phyloP scores from a whole-genome alignment of 1,140 invertebrate genomes.

The Drosophila repletoides region DNA sequence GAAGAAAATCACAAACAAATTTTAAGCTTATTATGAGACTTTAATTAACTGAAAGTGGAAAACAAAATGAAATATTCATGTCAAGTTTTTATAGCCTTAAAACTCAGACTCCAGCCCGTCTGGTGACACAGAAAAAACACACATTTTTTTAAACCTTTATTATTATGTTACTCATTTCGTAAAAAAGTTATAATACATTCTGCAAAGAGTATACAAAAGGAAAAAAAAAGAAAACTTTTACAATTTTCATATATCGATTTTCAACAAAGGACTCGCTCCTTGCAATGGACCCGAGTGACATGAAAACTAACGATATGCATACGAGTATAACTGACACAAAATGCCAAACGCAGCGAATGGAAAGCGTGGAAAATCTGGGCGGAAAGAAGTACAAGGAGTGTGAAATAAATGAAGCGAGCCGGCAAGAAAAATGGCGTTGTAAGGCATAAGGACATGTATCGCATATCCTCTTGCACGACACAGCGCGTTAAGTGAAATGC shows the following conservation, averaged over 20 bases:
- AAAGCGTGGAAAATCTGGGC: background rate
- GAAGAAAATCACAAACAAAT: too few species aligned
- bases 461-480: slow-evolving; percentile 26
- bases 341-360: slow-evolving; percentile 25
- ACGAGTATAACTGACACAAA: slow-evolving; percentile 73
- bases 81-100: too few species aligned
- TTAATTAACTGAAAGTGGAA: too few species aligned
- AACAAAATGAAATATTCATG: too few species aligned
- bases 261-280: slow-evolving; percentile 46
- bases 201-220: background rate
- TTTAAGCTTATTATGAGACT: too few species aligned
- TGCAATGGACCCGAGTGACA: slow-evolving; percentile 50
- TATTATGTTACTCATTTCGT: too few species aligned
- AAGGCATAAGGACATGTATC: slow-evolving; percentile 40
- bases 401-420: slow-evolving; percentile 76
- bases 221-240: slow-evolving; percentile 9
- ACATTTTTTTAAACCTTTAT: too few species aligned
- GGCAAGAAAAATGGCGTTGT: slow-evolving; percentile 66
- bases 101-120: too few species aligned
- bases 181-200: background rate
- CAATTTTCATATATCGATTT: slow-evolving; percentile 59
- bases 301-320: slow-evolving; percentile 78
- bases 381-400: background rate
- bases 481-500: slow-evolving; percentile 10
- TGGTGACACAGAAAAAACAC: too few species aligned